phyloP scores from a whole-genome alignment of 2,888 invertebrate species.

The Microchrysa polita region DNA sequence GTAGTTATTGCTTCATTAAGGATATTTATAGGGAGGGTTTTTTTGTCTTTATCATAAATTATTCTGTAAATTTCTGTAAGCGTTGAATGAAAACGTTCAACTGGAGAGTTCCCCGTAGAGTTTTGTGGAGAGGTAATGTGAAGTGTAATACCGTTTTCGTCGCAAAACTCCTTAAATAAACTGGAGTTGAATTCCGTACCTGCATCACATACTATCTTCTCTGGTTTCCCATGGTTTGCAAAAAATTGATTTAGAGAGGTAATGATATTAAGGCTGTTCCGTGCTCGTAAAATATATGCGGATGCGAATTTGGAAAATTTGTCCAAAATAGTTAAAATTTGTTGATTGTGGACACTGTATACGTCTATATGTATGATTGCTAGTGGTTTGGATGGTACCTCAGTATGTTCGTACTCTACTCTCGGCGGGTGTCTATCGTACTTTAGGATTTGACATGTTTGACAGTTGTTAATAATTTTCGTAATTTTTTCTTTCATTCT shows the following conservation, averaged over 20 bases:
- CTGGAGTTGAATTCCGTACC: conserved; percentile 46
- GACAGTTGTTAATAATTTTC: conserved; percentile 27
- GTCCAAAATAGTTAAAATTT: conserved; percentile 24
- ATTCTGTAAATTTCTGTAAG: conserved; percentile 49
- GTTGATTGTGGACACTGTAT: conserved; percentile 35
- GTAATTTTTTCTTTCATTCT: background rate
- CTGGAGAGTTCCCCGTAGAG: conserved; percentile 48
- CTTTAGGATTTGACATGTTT: background rate
- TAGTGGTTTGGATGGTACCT: conserved; percentile 39
- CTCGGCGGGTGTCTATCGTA: background rate
- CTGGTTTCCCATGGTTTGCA: conserved; percentile 22
- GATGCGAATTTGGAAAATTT: conserved; percentile 44
- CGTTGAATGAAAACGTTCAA: conserved; percentile 48
- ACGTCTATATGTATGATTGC: conserved; percentile 25
- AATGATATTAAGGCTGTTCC: conserved; percentile 9
- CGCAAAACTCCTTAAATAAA: conserved; percentile 48
- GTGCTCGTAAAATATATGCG: conserved; percentile 32
- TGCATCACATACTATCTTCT: conserved; percentile 16
- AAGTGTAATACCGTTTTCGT: conserved; percentile 45
- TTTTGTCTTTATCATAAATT: conserved; percentile 44
- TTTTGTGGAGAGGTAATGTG: conserved; percentile 48
- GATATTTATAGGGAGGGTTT: conserved; percentile 44
- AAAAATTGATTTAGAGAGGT: conserved; percentile 25
- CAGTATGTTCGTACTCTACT: background rate
- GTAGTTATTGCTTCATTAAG: conserved; percentile 30